A percentile compares a stretch with the other conserved stretches of the same genome.
Conservation (phyloP, 2,888 invertebrate genomes). For the Drosophila buzzatii region DNA sequence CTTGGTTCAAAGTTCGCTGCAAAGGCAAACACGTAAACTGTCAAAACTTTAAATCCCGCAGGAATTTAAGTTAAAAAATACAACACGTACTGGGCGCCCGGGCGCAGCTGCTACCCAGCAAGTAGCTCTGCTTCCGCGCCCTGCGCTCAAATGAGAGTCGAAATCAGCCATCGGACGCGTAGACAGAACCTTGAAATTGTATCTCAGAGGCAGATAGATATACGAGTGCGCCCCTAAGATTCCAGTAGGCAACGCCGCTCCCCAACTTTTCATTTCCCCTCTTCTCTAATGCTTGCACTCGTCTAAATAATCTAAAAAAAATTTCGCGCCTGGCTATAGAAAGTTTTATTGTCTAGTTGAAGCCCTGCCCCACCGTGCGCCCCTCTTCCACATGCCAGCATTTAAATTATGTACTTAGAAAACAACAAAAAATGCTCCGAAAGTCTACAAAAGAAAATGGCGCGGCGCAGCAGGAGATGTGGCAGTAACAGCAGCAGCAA, state of each 20-base stretch:
- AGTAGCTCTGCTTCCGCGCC: conserved; percentile 7
- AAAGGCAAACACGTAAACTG: conserved; percentile 81
- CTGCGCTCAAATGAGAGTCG: conserved; percentile 37
- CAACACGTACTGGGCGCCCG: conserved; percentile 71
- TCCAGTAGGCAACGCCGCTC: conserved; percentile 13
- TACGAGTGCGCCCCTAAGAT: conserved; percentile 57
- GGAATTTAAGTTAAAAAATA: conserved; percentile 83
- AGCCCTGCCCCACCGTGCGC: conserved; percentile 20
- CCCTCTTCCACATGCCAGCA: conserved; percentile 47
- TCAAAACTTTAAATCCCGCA: conserved; percentile 83
- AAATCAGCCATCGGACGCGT: conserved; percentile 42
- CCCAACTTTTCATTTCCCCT: not conserved
- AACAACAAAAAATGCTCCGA: conserved; percentile 74
- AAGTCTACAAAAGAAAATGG: conserved; percentile 76
- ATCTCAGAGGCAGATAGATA: conserved; percentile 53
- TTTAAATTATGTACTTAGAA: conserved; percentile 84
- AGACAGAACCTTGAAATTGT: conserved; percentile 78
- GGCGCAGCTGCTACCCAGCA: conserved; percentile 65
- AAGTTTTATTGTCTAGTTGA: conserved; percentile 77
- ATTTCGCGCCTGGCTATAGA: conserved; percentile 73
- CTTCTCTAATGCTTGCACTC: conserved; percentile 14
- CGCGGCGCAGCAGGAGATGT: conserved; percentile 69
- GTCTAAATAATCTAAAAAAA: conserved; percentile 71
- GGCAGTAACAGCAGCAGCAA: conserved; percentile 39
- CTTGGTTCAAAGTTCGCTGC: conserved; percentile 76